Conservation (phyloP, 2,113 vertebrate genomes). For the Hystrix brachyura region DNA sequence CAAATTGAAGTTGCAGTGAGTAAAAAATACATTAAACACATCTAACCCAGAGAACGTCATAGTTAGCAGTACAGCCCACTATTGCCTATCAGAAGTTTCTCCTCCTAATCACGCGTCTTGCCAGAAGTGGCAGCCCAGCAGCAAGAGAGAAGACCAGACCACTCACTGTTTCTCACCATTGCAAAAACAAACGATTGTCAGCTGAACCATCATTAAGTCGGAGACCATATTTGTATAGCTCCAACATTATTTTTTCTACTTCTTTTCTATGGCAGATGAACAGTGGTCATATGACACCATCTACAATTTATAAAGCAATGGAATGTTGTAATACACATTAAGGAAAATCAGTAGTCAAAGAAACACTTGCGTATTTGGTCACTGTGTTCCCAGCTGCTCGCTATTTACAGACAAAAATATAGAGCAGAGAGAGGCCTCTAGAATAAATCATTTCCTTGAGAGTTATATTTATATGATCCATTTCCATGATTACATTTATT, state of each 20-base stretch:
- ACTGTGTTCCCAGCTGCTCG: not conserved
- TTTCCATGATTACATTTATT: not conserved
- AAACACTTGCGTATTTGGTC: not conserved
- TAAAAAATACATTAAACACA: not conserved
- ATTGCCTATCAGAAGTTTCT: accelerated
- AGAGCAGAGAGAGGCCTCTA: not conserved
- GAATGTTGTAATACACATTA: not conserved
- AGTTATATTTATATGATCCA: not conserved
- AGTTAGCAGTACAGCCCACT: not conserved
- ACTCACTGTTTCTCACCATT: not conserved
- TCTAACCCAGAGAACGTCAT: not conserved
- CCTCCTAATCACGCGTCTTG: accelerated
- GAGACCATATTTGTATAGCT: not conserved
- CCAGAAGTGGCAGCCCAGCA: no score
- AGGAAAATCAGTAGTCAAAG: not conserved
- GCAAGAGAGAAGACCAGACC: not conserved
- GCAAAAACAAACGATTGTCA: no score
- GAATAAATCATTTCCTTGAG: not conserved
- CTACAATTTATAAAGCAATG: not conserved
- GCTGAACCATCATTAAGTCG: not conserved
- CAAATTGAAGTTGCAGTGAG: not conserved
- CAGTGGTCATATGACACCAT: not conserved
- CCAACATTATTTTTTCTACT: not conserved
- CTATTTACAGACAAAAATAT: not conserved
- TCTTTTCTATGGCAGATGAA: not conserved